Evolutionary conservation across 2,888 invertebrate genomes (phyloP).

Genomic region (Calameuta pallipes): DNA sequence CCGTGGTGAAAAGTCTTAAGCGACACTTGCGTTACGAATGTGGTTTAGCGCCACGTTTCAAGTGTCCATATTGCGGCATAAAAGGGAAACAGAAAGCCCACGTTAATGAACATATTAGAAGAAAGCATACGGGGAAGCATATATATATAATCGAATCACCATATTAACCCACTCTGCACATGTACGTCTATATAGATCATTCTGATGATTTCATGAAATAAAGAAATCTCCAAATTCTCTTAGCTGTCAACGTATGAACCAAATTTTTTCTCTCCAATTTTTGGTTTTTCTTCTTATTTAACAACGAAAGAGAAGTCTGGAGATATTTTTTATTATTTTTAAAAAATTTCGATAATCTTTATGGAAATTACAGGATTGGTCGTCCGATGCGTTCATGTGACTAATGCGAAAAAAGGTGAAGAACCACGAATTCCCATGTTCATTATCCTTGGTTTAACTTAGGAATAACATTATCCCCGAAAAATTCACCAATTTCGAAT

Average conservation of each 20-base stretch:
- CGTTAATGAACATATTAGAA: conserved; percentile 57
- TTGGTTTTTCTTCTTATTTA: not conserved
- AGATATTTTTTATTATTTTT: not conserved
- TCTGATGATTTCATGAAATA: not conserved
- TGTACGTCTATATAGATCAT: not conserved
- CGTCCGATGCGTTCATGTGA: not conserved
- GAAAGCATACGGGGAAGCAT: conserved; percentile 52
- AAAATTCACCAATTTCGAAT: not conserved
- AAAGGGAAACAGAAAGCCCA: conserved; percentile 58
- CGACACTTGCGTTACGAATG: conserved; percentile 64
- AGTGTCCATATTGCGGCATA: conserved; percentile 58
- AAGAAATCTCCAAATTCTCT: not conserved
- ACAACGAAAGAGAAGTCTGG: too few species aligned
- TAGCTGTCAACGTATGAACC: not conserved
- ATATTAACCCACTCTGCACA: not conserved
- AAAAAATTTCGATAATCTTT: not conserved
- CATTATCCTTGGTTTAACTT: not conserved
- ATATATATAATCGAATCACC: conserved; percentile 48
- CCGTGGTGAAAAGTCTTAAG: conserved; percentile 70
- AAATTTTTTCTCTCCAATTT: not conserved
- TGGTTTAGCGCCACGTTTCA: conserved; percentile 57
- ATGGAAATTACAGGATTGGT: not conserved
- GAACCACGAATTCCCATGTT: not conserved
- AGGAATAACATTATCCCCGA: not conserved
- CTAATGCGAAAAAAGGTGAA: not conserved